Evolutionary conservation across 1,140 invertebrate species (phyloP), one percentile per base, ranked within the genome.

Genomic region (Forficula auricularia): DNA sequence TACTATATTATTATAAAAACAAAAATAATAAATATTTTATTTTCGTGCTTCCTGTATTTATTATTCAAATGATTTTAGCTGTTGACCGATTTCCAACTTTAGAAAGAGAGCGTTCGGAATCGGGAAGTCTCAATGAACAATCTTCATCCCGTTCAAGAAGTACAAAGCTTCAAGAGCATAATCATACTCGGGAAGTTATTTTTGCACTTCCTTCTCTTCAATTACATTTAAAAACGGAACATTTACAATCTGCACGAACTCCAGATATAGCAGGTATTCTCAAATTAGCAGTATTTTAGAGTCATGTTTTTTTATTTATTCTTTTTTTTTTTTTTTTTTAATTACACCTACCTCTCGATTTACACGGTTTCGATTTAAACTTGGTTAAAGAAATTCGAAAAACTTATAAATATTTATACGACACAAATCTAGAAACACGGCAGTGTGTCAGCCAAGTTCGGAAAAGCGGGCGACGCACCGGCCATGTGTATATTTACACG

Each of bases 161-260:
- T 13, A 64, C 66, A 44, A 79, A 83, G 57, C 63, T 74, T 30
- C 74, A 79, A 45, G 82, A 88, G 52, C 81, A 80, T 35, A 83
- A 83, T 54, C 89, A 96, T 56, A 85, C 81, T 39, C 73, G 85
- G 22, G 92, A 97, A 68, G 83, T 92, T 3, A 94, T 97, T 56
- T 96, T 96, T 67, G 86, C 87, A 4, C 62, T 97, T 46, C 92
- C 92, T 0, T 82, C 84, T 14, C 65, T 96, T 50, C 87, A 92
- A 63, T 66, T 96, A 45, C 82, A 92, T 56, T 71, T 96, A 31
- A 88, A 92, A 65, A 94, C 90, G 2, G 82, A 89, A 57, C 92
- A 97, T 62, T 65, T 81, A 35, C 87, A 91, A 65, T 71, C 71
- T 3, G 66, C 71, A 31, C 64, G 55, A 38, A 75, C 78, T 44